phyloP scores from a whole-genome alignment of 2,113 vertebrate species.

The Hepsetus odoe region DNA sequence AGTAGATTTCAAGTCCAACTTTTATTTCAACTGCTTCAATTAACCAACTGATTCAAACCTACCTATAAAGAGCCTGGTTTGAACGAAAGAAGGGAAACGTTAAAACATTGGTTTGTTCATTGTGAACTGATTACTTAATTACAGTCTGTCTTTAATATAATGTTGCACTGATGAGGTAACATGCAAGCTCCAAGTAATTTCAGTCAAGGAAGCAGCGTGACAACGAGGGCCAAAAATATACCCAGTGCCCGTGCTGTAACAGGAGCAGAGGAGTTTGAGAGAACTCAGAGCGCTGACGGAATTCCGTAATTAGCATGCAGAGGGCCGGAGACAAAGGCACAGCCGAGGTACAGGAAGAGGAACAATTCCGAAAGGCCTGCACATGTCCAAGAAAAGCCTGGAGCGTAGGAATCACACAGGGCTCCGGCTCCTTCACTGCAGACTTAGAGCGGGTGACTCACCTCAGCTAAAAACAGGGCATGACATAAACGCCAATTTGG shows the following conservation, averaged over 20 bases:
- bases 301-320: slow-evolving; percentile 74
- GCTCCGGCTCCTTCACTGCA: slow-evolving; percentile 52
- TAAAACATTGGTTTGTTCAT: no score
- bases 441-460: slow-evolving; percentile 41
- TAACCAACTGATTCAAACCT: no score
- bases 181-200: slow-evolving; percentile 42
- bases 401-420: slow-evolving; percentile 65
- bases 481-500: slow-evolving; percentile 50
- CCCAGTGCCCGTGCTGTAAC: slow-evolving; percentile 60
- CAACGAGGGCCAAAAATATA: slow-evolving; percentile 74
- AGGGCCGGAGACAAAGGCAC: slow-evolving; percentile 71
- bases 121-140: no score
- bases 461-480: slow-evolving; percentile 39
- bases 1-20: no score
- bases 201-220: slow-evolving; percentile 59
- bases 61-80: no score
- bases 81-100: neutral
- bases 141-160: neutral
- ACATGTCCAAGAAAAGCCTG: slow-evolving; percentile 79
- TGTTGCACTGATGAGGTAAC: slow-evolving; percentile 19
- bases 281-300: slow-evolving; percentile 64
- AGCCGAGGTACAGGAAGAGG: slow-evolving; percentile 76
- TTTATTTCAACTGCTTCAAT: no score
- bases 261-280: slow-evolving; percentile 37
- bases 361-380: slow-evolving; percentile 72